Evolutionary conservation across 2,797 vertebrate genomes (phyloP).

Genomic region (Pangasius larnaudii): DNA sequence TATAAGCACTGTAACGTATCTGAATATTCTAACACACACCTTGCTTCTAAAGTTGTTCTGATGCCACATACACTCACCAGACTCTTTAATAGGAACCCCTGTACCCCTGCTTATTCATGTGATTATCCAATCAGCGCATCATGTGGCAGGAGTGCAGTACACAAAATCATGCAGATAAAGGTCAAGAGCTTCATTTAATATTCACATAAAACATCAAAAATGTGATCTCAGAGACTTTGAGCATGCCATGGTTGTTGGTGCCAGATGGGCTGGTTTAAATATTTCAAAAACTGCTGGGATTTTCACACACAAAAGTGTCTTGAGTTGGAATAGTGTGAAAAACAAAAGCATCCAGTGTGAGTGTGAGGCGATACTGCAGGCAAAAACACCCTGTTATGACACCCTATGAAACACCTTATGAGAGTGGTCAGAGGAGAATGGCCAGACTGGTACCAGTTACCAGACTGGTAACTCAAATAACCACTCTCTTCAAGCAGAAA

Average conservation of each 20-base stretch:
- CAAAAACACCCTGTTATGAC: neutral
- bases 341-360: neutral
- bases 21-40: neutral
- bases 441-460: neutral
- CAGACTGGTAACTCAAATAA: neutral
- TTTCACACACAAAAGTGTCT: neutral
- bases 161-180: neutral
- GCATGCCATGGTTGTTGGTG: neutral
- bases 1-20: too few species aligned
- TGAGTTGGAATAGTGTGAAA: neutral
- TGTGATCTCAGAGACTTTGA: constrained; percentile 9
- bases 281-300: neutral
- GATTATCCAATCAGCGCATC: neutral
- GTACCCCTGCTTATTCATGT: neutral
- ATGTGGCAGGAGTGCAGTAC: neutral
- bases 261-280: neutral
- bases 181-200: neutral
- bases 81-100: neutral
- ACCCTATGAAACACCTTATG: neutral
- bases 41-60: neutral
- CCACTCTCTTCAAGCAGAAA: neutral
- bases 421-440: neutral
- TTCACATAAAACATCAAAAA: neutral
- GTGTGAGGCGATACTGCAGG: neutral
- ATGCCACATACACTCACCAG: neutral